A percentile compares a stretch with the other conserved stretches of the same genome.
These are phyloP conservation scores for Hyphantria cunea DNA, from an alignment of 1,140 invertebrate species.

Conservation along the genomic window DNA sequence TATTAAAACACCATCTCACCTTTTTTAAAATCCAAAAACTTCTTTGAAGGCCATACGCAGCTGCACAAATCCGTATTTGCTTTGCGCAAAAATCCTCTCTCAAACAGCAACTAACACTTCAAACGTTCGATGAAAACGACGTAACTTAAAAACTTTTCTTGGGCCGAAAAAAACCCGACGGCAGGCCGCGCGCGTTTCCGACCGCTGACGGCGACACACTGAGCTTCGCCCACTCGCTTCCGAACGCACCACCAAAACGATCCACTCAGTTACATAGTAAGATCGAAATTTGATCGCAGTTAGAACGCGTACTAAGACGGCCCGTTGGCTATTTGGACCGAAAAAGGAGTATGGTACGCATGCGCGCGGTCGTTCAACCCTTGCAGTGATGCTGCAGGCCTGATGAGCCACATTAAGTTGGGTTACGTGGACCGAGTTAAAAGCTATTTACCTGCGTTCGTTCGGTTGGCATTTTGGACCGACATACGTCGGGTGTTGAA, in stretches of 20 bases:
- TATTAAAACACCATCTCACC: constrained; percentile 1
- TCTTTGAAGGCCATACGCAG: not conserved
- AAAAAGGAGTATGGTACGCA: constrained; percentile 52
- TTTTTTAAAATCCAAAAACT: constrained; percentile 4
- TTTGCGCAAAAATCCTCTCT: constrained; percentile 15
- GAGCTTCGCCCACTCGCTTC: constrained; percentile 22
- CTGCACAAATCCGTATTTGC: constrained; percentile 18
- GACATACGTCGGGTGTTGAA: not conserved
- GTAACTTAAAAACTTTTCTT: constrained; percentile 57
- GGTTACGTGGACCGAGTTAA: constrained; percentile 11
- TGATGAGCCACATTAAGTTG: constrained; percentile 32
- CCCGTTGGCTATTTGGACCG: constrained; percentile 65
- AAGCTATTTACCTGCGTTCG: constrained; percentile 19
- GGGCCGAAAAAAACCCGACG: constrained; percentile 34
- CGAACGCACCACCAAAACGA: constrained; percentile 55
- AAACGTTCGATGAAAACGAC: constrained; percentile 38
- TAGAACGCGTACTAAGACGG: constrained; percentile 68
- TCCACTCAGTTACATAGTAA: constrained; percentile 73
- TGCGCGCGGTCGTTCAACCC: constrained; percentile 68
- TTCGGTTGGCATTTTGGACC: not conserved
- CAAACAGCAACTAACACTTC: constrained; percentile 7
- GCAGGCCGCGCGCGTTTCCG: constrained; percentile 39
- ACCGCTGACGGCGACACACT: constrained; percentile 52
- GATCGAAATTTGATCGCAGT: constrained; percentile 79
- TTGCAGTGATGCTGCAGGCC: constrained; percentile 64